A percentile compares a stretch with the other conserved stretches of the same genome.
Evolutionary conservation across 2,888 invertebrate species (phyloP).

Genomic region (Hemistola chrysoprasaria): DNA sequence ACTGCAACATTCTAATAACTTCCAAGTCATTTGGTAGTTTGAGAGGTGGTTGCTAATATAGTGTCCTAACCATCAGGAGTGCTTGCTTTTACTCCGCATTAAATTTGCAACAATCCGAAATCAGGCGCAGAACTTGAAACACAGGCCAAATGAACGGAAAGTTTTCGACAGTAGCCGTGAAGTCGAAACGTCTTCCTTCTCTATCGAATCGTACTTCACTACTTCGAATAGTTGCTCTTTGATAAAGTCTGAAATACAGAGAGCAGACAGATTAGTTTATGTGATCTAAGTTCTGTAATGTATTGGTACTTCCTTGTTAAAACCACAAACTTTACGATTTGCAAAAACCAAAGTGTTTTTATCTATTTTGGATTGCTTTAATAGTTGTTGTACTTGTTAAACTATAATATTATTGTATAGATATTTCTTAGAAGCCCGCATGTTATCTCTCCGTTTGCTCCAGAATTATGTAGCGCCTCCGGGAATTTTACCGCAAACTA

Average conservation of each 20-base stretch:
- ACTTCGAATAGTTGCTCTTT: constrained; percentile 39
- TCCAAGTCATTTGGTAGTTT: constrained; percentile 36
- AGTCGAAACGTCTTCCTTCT: constrained; percentile 46
- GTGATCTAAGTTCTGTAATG: constrained; percentile 1
- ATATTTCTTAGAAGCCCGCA: constrained; percentile 52
- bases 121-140: constrained; percentile 67
- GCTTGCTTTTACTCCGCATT: constrained; percentile 60
- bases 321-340: no score
- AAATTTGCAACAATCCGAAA: constrained; percentile 70
- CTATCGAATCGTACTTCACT: no score
- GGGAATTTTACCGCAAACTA: constrained; percentile 52
- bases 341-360: no score
- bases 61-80: constrained; percentile 57
- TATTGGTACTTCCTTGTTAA: no score
- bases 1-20: constrained; percentile 11
- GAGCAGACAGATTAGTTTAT: constrained; percentile 22
- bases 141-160: constrained; percentile 56
- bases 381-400: no score
- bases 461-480: constrained; percentile 62
- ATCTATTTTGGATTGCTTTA: no score
- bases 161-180: constrained; percentile 50
- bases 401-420: constrained; percentile 30
- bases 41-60: constrained; percentile 50
- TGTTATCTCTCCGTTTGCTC: constrained; percentile 57
- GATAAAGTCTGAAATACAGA: constrained; percentile 26